A percentile compares a stretch with the other conserved stretches of the same genome.
Conservation (phyloP, 1,140 invertebrate species). For the Coboldia fuscipes region DNA sequence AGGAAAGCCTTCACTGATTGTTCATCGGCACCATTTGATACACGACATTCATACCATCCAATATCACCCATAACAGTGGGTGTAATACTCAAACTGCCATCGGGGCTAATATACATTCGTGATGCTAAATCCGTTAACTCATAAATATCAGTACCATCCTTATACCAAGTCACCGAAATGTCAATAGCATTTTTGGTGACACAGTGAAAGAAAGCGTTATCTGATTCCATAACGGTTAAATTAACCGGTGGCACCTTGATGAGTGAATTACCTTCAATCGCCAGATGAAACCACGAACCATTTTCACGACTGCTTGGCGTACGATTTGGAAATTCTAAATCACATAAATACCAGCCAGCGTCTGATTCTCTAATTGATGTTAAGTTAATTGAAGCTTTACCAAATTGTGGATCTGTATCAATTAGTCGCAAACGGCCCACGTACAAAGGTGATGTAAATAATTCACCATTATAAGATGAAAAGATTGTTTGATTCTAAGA, state of each 20-base stretch:
- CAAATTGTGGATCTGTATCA: slow-evolving; percentile 28
- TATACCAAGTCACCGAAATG: slow-evolving; percentile 42
- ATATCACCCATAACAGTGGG: slow-evolving; percentile 58
- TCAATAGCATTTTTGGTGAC: slow-evolving; percentile 39
- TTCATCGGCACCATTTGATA: slow-evolving; percentile 57
- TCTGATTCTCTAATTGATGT: slow-evolving; percentile 75
- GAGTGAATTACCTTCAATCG: slow-evolving; percentile 41
- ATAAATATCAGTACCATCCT: slow-evolving; percentile 36
- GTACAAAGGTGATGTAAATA: slow-evolving; percentile 46
- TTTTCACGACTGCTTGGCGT: slow-evolving; percentile 61
- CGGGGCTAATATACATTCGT: slow-evolving; percentile 32
- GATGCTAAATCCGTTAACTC: slow-evolving; percentile 38
- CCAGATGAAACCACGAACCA: slow-evolving; percentile 71
- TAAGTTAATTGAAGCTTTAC: slow-evolving; percentile 67
- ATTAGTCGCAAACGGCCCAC: slow-evolving; percentile 45
- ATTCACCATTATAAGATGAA: slow-evolving; percentile 59
- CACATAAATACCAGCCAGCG: slow-evolving; percentile 81
- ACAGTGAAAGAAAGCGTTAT: slow-evolving; percentile 63
- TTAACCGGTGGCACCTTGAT: slow-evolving; percentile 56
- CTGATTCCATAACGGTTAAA: slow-evolving; percentile 64
- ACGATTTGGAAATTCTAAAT: slow-evolving; percentile 69
- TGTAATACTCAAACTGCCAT: slow-evolving; percentile 56
- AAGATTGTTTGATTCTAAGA: slow-evolving; percentile 46
- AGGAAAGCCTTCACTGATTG: slow-evolving; percentile 75
- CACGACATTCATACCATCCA: slow-evolving; percentile 76